Base-by-base conservation (phyloP, 2,888 invertebrate genomes). In the Drosophila kokeensis region DNA sequence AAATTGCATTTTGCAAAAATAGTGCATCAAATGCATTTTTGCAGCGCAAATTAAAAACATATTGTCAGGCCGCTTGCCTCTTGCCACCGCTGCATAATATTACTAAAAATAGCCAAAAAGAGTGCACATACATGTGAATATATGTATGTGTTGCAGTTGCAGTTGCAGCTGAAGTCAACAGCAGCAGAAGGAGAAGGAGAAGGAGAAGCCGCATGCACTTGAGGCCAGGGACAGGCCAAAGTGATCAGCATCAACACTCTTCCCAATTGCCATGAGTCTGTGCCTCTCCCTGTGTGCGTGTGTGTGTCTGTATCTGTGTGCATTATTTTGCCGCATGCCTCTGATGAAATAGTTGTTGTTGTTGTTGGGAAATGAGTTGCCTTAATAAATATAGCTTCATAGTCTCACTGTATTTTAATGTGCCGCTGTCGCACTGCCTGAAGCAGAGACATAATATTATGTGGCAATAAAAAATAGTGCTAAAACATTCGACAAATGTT, bases 41-140 rank as follows among this genome's bases (percentile, higher is more conserved):
- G 83, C 81, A 81, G 68, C 79, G 80, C 83, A 92, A 92, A 92
- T 92, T 92, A 92, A 92, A 92, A 92, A 92, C 92, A 92, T 90
- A 92, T 92, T 92, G 92, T 92, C 92, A 91, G 83, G 80, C 78
- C 71, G 72, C 70, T 73, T 60, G 80, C 78, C 71, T 71, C 70
- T 73, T 60, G 68, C 75, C 42, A 48, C 55, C 50, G 71, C 83
- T 72, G 83, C 69, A 84, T 74, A 73, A 76, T 75, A 36, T 42
- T 48, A 63, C 86, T 84, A 89, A 76, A 86, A 87, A 87, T 89
- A 87, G 64, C 60, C 30, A 63, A 71, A 80, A 75, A 61, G 59
- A 65, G 75, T 57, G 40, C 64, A 62, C 27, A 32, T 59, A 55
- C 36, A 38, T 18, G 18, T 38, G 8, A 18, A n/a, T n/a, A 10